phyloP scores from a whole-genome alignment of 1,140 invertebrate species.

The Araneus ventricosus region DNA sequence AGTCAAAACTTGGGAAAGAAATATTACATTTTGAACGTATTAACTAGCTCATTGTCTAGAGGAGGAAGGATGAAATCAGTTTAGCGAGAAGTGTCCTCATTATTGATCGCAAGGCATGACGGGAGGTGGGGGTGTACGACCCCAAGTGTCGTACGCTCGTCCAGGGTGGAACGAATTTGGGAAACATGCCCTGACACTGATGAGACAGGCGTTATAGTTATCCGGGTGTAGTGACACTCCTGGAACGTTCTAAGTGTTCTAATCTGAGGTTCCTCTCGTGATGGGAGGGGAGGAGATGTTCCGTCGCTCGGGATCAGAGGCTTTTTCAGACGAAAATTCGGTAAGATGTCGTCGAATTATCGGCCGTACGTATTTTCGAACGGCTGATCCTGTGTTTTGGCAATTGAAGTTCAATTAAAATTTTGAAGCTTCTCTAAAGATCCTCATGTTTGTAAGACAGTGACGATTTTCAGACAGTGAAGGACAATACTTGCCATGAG shows the following conservation, averaged over 20 bases:
- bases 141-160: conserved; percentile 58
- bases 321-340: conserved; percentile 58
- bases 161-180: conserved; percentile 69
- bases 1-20: conserved; percentile 34
- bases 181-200: conserved; percentile 75
- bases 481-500: neutral
- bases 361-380: neutral
- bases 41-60: conserved; percentile 65
- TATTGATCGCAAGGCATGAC: conserved; percentile 56
- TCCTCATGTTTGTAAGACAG: too few relatives aligned
- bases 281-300: neutral
- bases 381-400: neutral
- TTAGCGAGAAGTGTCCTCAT: conserved; percentile 68
- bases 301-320: conserved; percentile 34
- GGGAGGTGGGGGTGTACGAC: neutral
- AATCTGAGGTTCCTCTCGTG: conserved; percentile 31
- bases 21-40: conserved; percentile 64
- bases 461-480: neutral
- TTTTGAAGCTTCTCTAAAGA: neutral
- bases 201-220: conserved; percentile 74
- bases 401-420: neutral
- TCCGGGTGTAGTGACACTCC: conserved; percentile 65
- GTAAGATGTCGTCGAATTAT: conserved; percentile 39
- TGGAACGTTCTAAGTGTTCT: conserved; percentile 69
- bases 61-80: conserved; percentile 65